Conservation (phyloP, 2,888 invertebrate species). For the Neoitamus cyanurus region DNA sequence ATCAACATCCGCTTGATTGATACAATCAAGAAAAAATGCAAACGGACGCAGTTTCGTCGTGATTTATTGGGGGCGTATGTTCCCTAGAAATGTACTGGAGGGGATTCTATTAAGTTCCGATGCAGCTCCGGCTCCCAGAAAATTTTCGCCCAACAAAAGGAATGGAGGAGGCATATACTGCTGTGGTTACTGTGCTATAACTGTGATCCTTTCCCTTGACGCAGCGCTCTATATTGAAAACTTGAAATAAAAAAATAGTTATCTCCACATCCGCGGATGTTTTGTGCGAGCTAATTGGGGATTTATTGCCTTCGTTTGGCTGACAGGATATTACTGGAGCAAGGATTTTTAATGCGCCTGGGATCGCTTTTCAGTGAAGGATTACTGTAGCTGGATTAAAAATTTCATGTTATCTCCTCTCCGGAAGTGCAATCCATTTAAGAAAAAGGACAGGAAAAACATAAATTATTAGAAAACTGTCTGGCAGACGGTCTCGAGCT, state of each 20-base stretch:
- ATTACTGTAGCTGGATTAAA: background rate
- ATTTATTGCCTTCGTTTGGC: background rate
- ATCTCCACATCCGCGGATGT: background rate
- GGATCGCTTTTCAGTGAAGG: background rate
- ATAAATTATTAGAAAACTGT: background rate
- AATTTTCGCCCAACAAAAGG: background rate
- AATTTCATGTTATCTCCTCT: background rate
- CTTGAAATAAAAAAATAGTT: background rate
- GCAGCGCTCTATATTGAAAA: background rate
- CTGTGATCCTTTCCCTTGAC: background rate
- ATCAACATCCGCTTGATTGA: constrained; percentile 33
- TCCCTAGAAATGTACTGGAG: background rate
- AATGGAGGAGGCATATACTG: background rate
- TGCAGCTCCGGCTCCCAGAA: background rate
- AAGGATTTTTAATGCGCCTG: background rate
- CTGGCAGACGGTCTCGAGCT: background rate
- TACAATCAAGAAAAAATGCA: constrained; percentile 23
- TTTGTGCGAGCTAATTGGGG: background rate
- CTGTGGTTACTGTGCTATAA: background rate
- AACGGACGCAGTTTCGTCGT: background rate
- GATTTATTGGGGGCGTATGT: background rate
- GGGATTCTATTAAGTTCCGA: background rate
- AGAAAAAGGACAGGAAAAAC: background rate
- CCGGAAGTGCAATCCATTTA: background rate
- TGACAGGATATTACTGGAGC: background rate